These are phyloP conservation scores for Crotalus horridus DNA, from an alignment of 2,113 vertebrate genomes.

Conservation along the genomic window DNA sequence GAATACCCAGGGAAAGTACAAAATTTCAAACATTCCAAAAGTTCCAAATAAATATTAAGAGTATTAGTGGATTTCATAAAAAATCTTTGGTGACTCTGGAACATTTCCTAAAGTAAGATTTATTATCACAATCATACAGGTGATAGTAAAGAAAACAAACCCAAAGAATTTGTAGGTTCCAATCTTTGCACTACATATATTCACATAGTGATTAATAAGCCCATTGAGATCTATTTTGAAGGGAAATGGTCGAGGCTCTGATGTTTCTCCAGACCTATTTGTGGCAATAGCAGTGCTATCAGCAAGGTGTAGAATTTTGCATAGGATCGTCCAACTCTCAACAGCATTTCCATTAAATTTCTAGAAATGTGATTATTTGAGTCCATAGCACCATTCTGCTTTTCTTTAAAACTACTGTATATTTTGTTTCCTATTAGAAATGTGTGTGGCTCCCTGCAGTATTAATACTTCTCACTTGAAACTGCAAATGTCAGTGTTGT, in stretches of 20 bases:
- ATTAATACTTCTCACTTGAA: neutral
- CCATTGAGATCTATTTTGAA: constrained; percentile 52
- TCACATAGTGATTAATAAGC: constrained; percentile 27
- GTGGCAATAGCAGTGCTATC: constrained; percentile 51
- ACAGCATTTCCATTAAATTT: constrained; percentile 38
- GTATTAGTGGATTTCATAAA: neutral
- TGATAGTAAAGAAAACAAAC: constrained; percentile 9
- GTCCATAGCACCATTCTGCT: neutral
- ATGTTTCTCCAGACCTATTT: constrained; percentile 48
- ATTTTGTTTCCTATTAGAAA: constrained; percentile 29
- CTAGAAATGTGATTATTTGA: constrained; percentile 37
- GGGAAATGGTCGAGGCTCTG: constrained; percentile 30
- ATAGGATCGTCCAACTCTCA: constrained; percentile 52
- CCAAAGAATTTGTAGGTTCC: neutral
- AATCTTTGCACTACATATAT: constrained; percentile 35
- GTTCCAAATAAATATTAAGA: constrained; percentile 23
- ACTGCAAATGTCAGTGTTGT: neutral
- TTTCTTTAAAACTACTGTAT: constrained; percentile 26
- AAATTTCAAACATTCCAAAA: neutral
- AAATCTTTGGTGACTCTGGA: constrained; percentile 7
- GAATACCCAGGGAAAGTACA: neutral
- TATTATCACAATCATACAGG: constrained; percentile 15
- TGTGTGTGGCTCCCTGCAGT: neutral
- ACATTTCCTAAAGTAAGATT: constrained; percentile 30
- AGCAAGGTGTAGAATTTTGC: constrained; percentile 41